A percentile compares a stretch with the other conserved stretches of the same genome.
phyloP scores from a whole-genome alignment of 1,140 invertebrate genomes.

The Metaphire vulgaris region DNA sequence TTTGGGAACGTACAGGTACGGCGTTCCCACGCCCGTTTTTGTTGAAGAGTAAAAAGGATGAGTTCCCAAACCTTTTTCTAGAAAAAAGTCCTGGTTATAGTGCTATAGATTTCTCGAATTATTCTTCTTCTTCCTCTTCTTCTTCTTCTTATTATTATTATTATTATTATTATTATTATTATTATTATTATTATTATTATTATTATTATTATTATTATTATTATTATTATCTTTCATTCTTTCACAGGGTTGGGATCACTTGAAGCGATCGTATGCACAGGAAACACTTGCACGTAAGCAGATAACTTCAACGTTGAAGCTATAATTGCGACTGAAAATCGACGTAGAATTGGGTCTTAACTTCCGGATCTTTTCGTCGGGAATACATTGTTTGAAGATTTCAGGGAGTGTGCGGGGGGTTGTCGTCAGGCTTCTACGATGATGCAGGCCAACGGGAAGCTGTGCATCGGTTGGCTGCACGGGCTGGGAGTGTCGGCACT shows the following conservation, averaged over 20 bases:
- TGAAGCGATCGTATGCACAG: neutral
- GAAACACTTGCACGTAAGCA: neutral
- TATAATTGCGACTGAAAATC: too few species aligned
- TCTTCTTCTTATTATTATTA: neutral
- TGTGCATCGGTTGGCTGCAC: too few species aligned
- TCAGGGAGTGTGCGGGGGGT: too few species aligned
- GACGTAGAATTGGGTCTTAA: too few species aligned
- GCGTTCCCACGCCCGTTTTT: too few species aligned
- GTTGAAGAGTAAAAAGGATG: neutral
- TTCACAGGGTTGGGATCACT: neutral
- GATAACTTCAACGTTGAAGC: too few species aligned
- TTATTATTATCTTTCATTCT: neutral
- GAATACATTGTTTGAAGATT: too few species aligned
- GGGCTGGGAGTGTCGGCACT: too few species aligned
- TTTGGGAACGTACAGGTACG: neutral
- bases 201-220: conserved; percentile 4
- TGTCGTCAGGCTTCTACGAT: neutral
- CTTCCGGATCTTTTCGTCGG: too few species aligned
- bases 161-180: conserved; percentile 4
- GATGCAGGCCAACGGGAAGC: neutral
- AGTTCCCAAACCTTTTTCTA: neutral
- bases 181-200: conserved; percentile 4
- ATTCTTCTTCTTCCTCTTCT: neutral
- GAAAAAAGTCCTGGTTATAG: neutral
- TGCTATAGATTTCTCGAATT: neutral